Conservation (phyloP, 1,140 invertebrate genomes). For the Lepidurus apus region DNA sequence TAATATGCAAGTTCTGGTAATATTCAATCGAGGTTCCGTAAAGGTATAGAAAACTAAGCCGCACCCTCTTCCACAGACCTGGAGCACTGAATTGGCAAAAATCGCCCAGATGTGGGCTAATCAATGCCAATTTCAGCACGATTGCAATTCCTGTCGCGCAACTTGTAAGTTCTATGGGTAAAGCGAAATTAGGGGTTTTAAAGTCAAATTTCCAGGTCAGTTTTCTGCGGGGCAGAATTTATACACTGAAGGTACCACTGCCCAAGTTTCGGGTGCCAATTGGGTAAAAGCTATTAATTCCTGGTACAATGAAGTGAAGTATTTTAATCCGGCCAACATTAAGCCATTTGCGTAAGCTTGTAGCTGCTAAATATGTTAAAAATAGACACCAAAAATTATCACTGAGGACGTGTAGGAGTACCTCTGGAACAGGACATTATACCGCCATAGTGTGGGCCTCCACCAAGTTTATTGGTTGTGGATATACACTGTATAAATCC, state of each 20-base stretch:
- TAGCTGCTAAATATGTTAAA: background rate
- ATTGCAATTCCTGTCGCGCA: slow-evolving; percentile 35
- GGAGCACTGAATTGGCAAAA: slow-evolving; percentile 45
- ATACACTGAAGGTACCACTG: background rate
- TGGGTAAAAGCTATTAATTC: background rate
- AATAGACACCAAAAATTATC: background rate
- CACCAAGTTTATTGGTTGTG: slow-evolving; percentile 37
- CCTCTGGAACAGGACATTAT: slow-evolving; percentile 35
- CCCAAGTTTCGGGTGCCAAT: background rate
- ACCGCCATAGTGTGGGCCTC: slow-evolving; percentile 37
- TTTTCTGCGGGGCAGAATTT: background rate
- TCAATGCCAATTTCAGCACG: slow-evolving; percentile 45
- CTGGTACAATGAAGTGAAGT: background rate
- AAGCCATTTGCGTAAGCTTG: slow-evolving; percentile 35
- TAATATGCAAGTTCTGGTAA: slow-evolving; percentile 73
- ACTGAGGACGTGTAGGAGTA: background rate
- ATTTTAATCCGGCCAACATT: slow-evolving; percentile 27
- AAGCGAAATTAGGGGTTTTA: too few relatives aligned
- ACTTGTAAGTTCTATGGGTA: slow-evolving; percentile 19
- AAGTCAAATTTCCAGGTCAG: background rate
- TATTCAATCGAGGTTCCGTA: slow-evolving; percentile 32
- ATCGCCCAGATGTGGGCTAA: slow-evolving; percentile 47
- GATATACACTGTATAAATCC: slow-evolving; percentile 30
- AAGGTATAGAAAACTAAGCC: too few relatives aligned
- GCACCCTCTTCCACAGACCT: slow-evolving; percentile 37